phyloP scores from a whole-genome alignment of 2,113 vertebrate species.

The Steatornis caripensis region DNA sequence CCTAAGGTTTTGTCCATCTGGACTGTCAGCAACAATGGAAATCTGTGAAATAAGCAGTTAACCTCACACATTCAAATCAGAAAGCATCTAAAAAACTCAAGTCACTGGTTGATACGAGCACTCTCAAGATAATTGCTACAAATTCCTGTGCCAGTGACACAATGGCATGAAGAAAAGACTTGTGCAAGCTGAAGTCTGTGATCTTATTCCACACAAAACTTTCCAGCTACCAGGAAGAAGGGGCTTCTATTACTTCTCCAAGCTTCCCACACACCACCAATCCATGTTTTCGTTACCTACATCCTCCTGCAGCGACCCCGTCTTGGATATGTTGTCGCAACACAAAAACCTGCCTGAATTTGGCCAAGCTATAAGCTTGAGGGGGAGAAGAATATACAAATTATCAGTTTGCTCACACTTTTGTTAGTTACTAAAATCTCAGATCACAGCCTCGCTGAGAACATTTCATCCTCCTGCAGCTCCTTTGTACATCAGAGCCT shows the following conservation, averaged over 20 bases:
- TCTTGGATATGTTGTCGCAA: neutral
- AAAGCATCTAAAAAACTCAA: neutral
- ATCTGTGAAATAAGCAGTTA: neutral
- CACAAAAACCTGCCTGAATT: neutral
- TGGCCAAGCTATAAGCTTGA: neutral
- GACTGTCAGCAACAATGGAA: neutral
- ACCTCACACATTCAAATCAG: neutral
- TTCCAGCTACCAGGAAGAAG: neutral
- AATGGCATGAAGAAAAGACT: neutral
- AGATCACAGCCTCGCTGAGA: neutral
- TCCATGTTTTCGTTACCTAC: neutral
- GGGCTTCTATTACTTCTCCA: neutral
- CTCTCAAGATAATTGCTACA: neutral
- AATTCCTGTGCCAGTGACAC: neutral
- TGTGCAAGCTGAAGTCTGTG: neutral
- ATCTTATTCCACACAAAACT: conserved; percentile 12
- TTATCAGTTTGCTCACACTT: neutral
- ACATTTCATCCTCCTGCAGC: neutral
- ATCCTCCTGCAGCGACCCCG: neutral
- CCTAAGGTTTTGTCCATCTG: neutral
- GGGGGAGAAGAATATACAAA: neutral
- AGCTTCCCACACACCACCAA: neutral
- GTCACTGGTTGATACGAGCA: neutral
- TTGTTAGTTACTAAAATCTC: neutral
- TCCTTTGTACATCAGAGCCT: neutral